Base-by-base conservation (phyloP, 2,113 vertebrate genomes). In the Pteropus alecto region DNA sequence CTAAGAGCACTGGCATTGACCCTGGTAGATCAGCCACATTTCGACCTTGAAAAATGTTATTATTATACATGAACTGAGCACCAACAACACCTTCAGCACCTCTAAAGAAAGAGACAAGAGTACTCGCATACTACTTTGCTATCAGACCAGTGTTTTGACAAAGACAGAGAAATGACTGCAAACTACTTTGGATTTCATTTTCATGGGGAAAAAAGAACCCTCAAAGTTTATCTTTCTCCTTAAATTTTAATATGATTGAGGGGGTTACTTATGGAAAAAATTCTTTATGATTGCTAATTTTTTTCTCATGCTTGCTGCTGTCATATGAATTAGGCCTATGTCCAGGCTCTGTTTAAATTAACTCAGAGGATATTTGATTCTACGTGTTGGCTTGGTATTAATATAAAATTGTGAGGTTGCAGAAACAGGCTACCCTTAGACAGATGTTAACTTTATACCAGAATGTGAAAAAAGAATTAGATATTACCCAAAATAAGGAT, bases 21-120 rank as follows among this genome's bases (percentile, higher is more conserved):
- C 67, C 63, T 87, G 61, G 16, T 63, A 33, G 56, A 67, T 6
- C 71, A 56, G 78, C 70, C 70, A 61, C 65, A 95, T 71, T 96
- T 94, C 86, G 93, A 87, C 24, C 58, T 54, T 58, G 63, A 97
- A 92, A 81, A 92, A 94, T 63, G 43, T 82, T 88, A 71, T 96
- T 91, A 97, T 93, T 96, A 95, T 94, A 95, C 56, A 91, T 46
- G 79, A 95, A 93, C 51, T 84, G 65, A 54, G 68, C 60, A 89
- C 22, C 91, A 95, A 58, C 12, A 83, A 93, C 14, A 26, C 58
- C 73, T 76, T 82, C 61, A 79, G 41, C 77, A 89, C 46, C 63
- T 82, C 21, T 48, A 76, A 76, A 87, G 56, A 97, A 60, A 90
- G 18, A 74, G 58, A 43, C 11, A 7, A 7, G 46, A 70, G 51